phyloP scores from a whole-genome alignment of 2,888 invertebrate genomes.

The Rhogogaster chlorosoma region DNA sequence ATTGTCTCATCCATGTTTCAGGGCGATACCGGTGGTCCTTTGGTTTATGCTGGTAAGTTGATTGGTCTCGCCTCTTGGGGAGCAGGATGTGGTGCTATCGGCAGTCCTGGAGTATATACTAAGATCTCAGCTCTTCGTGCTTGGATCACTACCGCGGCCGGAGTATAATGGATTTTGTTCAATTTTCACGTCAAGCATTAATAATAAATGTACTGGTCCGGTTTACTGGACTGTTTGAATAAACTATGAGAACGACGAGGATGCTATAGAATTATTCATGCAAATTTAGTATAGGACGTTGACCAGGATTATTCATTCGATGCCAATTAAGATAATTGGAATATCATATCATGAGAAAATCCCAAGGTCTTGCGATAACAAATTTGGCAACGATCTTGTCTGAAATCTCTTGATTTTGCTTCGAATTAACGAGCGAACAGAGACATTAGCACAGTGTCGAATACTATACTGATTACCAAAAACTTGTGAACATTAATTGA shows the following conservation, averaged over 20 bases:
- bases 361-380: neutral
- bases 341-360: neutral
- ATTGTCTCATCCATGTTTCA: neutral
- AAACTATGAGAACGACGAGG: neutral
- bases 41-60: slow-evolving; percentile 31
- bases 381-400: neutral
- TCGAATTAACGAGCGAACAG: neutral
- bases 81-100: slow-evolving; percentile 25
- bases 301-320: neutral
- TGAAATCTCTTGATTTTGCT: neutral
- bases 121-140: slow-evolving; percentile 15
- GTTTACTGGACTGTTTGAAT: neutral
- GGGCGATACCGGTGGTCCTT: slow-evolving; percentile 48
- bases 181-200: neutral
- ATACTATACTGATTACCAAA: neutral
- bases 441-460: neutral
- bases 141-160: slow-evolving; percentile 43
- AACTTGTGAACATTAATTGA: neutral
- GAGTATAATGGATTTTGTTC: slow-evolving; percentile 3
- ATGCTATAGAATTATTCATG: neutral
- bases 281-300: neutral
- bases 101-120: slow-evolving; percentile 36
- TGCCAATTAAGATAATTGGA: neutral
- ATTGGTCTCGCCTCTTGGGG: slow-evolving; percentile 50
- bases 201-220: neutral